Percentiles rank a stretch among this genome's conserved stretches.
phyloP scores from a whole-genome alignment of 2,113 vertebrate genomes.

The Cephalophus harveyi region DNA sequence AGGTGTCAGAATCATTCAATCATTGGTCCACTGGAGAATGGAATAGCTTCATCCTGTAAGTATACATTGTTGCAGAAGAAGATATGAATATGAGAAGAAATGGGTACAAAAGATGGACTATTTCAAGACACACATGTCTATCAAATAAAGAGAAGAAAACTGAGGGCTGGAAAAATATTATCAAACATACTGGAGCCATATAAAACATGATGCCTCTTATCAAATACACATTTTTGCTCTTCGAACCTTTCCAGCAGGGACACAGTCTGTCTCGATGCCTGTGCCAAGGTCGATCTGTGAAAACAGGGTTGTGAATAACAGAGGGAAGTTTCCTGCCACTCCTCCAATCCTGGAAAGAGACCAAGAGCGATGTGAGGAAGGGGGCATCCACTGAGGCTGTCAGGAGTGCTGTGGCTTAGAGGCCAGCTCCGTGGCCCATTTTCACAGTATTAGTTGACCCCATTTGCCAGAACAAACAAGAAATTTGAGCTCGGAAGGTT shows the following conservation, averaged over 20 bases:
- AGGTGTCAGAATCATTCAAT: not conserved
- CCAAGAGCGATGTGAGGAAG: not conserved
- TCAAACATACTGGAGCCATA: not conserved
- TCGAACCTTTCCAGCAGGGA: not conserved
- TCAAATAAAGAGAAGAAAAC: not conserved
- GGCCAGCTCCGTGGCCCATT: not conserved
- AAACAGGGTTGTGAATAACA: not conserved
- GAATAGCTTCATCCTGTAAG: not conserved
- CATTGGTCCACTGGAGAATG: not conserved
- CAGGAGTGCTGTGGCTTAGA: fast-evolving
- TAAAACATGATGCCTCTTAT: not conserved
- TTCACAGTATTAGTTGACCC: fast-evolving
- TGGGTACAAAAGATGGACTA: not conserved
- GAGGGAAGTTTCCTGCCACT: not conserved
- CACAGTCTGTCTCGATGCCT: not conserved
- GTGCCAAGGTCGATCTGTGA: not conserved
- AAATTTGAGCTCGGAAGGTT: not conserved
- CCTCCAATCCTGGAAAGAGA: not conserved
- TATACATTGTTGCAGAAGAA: not conserved
- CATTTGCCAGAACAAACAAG: fast-evolving
- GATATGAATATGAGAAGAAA: not conserved
- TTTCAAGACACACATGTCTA: not conserved
- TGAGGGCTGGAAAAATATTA: not conserved
- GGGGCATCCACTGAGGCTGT: not conserved
- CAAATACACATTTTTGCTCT: not conserved